phyloP scores from a whole-genome alignment of 2,797 vertebrate genomes.

The Alosa sapidissima region DNA sequence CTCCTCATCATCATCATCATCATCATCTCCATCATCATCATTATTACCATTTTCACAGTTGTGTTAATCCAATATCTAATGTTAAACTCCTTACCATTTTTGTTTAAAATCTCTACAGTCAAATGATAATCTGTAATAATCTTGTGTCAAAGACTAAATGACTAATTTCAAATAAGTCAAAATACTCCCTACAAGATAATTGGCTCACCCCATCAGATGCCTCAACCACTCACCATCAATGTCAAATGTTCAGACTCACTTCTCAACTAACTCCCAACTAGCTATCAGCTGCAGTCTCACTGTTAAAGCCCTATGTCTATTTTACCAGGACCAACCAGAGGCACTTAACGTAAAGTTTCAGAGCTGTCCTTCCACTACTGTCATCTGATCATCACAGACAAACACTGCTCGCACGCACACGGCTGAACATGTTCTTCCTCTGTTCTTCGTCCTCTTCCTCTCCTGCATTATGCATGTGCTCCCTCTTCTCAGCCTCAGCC shows the following conservation, averaged over 20 bases:
- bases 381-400: background rate
- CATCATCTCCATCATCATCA: background rate
- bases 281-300: background rate
- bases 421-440: background rate
- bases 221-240: background rate
- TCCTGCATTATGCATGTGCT: background rate
- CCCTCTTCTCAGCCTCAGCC: slow-evolving; percentile 76
- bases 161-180: background rate
- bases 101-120: background rate
- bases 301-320: background rate
- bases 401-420: background rate
- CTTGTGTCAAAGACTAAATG: background rate
- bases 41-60: background rate
- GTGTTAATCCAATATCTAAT: background rate
- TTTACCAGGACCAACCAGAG: background rate
- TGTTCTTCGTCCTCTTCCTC: background rate
- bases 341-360: background rate
- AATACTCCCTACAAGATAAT: background rate
- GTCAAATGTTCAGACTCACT: background rate
- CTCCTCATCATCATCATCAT: background rate
- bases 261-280: background rate
- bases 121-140: background rate
- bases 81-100: background rate
- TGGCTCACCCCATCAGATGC: background rate
- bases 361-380: background rate